Conservation (phyloP, 2,113 vertebrate species). For the Pachypanchax playfairii region DNA sequence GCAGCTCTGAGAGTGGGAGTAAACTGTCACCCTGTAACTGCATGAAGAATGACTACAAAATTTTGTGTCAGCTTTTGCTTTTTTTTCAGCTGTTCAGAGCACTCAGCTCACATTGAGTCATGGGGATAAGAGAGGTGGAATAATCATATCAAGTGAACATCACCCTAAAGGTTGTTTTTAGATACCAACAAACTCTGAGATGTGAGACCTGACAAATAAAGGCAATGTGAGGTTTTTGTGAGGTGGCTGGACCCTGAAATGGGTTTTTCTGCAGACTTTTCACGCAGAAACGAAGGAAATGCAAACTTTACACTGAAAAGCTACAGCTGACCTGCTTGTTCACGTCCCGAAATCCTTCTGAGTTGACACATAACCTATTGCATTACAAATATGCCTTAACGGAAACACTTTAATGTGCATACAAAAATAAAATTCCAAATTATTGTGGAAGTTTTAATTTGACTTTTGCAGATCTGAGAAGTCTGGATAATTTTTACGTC, state of each 20-base stretch:
- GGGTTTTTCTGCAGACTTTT: not conserved
- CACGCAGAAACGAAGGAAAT: no score
- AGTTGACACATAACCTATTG: no score
- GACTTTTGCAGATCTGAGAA: no score
- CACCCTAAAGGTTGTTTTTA: constrained; percentile 17
- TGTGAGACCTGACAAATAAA: not conserved
- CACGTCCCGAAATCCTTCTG: no score
- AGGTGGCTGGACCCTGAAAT: not conserved
- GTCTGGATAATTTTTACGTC: no score
- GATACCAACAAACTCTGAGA: constrained; percentile 5
- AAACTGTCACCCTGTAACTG: constrained; percentile 46
- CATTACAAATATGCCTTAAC: no score
- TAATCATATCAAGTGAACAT: constrained; percentile 33
- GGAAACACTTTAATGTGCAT: no score
- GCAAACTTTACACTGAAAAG: no score
- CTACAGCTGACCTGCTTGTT: no score
- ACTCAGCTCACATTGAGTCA: constrained; percentile 36
- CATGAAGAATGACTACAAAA: constrained; percentile 48
- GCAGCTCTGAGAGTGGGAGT: constrained; percentile 50
- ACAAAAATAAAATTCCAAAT: no score
- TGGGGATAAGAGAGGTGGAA: constrained; percentile 39
- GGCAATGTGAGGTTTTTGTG: not conserved
- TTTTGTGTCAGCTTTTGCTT: constrained; percentile 48
- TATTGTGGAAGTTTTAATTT: no score
- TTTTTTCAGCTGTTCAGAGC: constrained; percentile 34